Evolutionary conservation across 1,140 invertebrate species (phyloP).

Genomic region (Drosophila tristis): DNA sequence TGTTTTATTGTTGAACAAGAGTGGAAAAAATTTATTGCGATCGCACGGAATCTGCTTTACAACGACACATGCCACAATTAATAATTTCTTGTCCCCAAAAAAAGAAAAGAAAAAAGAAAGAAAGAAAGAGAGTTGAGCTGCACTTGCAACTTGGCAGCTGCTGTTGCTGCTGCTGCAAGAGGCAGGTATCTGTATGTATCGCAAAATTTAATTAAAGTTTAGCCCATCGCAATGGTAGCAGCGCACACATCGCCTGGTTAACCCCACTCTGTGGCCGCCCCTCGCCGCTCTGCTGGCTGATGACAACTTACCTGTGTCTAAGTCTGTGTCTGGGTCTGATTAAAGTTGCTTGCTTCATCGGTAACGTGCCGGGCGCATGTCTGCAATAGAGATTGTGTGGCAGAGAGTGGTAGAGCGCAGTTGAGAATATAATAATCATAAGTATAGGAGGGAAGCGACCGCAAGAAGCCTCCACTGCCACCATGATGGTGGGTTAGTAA

Average conservation of each 20-base stretch:
- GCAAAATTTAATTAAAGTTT: slow-evolving; percentile 78
- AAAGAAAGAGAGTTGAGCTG: slow-evolving; percentile 18
- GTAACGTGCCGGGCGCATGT: slow-evolving; percentile 78
- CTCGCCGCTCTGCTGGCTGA: slow-evolving; percentile 16
- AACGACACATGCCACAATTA: slow-evolving; percentile 80
- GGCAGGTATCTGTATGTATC: slow-evolving; percentile 38
- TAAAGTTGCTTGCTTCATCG: slow-evolving; percentile 78
- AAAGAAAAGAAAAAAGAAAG: slow-evolving; percentile 11
- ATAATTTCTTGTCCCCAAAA: slow-evolving; percentile 54
- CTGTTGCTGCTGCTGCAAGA: slow-evolving; percentile 67
- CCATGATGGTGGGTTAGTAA: slow-evolving; percentile 37
- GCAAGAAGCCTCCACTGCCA: neutral
- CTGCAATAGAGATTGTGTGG: slow-evolving; percentile 40
- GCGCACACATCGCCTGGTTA: slow-evolving; percentile 25
- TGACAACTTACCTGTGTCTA: slow-evolving; percentile 77
- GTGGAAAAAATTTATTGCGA: slow-evolving; percentile 72
- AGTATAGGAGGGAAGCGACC: slow-evolving; percentile 29
- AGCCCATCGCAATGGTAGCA: slow-evolving; percentile 41
- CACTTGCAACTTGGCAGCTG: slow-evolving; percentile 18
- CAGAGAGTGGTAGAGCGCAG: slow-evolving; percentile 10
- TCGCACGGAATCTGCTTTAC: slow-evolving; percentile 73
- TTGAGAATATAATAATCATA: slow-evolving; percentile 51
- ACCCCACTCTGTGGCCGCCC: neutral
- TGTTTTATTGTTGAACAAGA: slow-evolving; percentile 49
- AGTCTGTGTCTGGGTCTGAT: slow-evolving; percentile 70